Evolutionary conservation across 2,888 invertebrate species (phyloP).

Genomic region (Thecophora atra): DNA sequence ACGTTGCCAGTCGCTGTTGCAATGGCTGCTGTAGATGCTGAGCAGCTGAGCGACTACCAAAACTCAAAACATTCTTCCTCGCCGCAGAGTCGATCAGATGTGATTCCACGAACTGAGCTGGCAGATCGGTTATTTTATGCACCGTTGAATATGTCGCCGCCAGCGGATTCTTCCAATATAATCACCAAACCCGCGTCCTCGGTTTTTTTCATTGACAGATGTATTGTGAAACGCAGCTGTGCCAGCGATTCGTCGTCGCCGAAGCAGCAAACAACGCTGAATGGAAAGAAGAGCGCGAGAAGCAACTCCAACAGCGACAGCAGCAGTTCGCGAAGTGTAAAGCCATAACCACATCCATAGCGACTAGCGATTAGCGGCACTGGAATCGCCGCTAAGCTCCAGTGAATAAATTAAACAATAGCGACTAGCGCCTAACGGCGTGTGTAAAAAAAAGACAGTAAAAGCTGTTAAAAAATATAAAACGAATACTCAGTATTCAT

Average conservation of each 20-base stretch:
- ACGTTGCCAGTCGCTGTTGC: neutral
- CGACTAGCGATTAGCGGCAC: too few relatives aligned
- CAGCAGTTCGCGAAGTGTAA: constrained; percentile 32
- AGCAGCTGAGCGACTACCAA: constrained; percentile 51
- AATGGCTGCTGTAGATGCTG: constrained; percentile 44
- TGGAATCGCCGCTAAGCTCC: too few relatives aligned
- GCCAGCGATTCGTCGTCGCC: constrained; percentile 26
- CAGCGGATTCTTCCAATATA: constrained; percentile 27
- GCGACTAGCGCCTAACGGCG: too few relatives aligned
- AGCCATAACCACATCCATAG: too few relatives aligned
- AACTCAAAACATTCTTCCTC: constrained; percentile 44
- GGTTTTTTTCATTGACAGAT: constrained; percentile 47
- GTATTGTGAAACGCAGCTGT: constrained; percentile 25
- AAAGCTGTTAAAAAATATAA: too few relatives aligned
- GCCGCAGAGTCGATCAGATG: neutral
- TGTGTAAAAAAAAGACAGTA: too few relatives aligned
- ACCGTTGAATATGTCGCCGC: neutral
- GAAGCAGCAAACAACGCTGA: neutral
- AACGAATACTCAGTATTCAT: too few relatives aligned
- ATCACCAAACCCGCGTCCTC: constrained; percentile 32
- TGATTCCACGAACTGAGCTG: neutral
- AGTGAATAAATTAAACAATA: too few relatives aligned
- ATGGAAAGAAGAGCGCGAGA: neutral
- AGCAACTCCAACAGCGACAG: constrained; percentile 36
- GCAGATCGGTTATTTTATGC: neutral